Conservation (phyloP, 2,888 invertebrate genomes). For the Acrobasis suavella region DNA sequence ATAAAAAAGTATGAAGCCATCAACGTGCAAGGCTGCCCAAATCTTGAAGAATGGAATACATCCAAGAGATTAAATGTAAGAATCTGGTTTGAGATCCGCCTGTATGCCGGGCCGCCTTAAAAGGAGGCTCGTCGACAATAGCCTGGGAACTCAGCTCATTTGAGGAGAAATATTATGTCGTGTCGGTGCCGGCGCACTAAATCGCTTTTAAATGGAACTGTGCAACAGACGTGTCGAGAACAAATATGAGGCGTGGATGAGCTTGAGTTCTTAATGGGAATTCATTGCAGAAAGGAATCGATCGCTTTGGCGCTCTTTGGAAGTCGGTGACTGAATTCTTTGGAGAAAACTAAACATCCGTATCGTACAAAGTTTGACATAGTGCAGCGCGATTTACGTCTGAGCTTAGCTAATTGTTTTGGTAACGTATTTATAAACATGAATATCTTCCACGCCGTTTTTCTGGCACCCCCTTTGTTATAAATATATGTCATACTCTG, state of each 20-base stretch:
- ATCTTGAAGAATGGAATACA: conserved; percentile 21
- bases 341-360: too few relatives aligned
- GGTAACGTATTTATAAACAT: too few relatives aligned
- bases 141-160: conserved; percentile 80
- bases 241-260: conserved; percentile 48
- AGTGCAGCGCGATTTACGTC: too few relatives aligned
- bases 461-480: too few relatives aligned
- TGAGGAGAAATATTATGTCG: conserved; percentile 77
- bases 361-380: too few relatives aligned
- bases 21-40: conserved; percentile 12
- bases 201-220: conserved; percentile 70
- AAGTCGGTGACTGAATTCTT: background rate
- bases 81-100: conserved; percentile 69
- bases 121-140: conserved; percentile 75
- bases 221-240: conserved; percentile 45
- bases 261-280: conserved; percentile 4
- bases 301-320: background rate
- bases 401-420: too few relatives aligned
- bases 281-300: conserved; percentile 4
- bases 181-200: conserved; percentile 60
- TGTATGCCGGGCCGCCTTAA: conserved; percentile 67
- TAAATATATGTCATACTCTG: too few relatives aligned
- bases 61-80: conserved; percentile 47
- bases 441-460: too few relatives aligned
- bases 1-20: conserved; percentile 16